These are phyloP conservation scores for Tympanuchus pallidicinctus DNA, from an alignment of 2,113 vertebrate genomes.

Conservation along the genomic window DNA sequence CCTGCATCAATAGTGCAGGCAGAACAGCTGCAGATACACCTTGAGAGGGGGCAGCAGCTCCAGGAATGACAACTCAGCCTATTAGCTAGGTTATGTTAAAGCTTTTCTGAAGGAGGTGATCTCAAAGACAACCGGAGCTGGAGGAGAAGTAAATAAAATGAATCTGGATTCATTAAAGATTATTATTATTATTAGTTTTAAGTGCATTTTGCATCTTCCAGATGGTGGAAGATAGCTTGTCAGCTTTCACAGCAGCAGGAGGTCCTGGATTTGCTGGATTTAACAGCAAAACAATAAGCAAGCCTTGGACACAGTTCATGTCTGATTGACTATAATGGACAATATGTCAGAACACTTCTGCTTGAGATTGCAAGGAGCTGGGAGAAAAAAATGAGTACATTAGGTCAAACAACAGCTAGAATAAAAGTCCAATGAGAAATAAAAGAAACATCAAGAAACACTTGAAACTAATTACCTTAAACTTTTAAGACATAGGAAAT, in stretches of 20 bases:
- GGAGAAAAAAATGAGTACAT: background rate
- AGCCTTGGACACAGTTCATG: background rate
- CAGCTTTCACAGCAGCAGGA: background rate
- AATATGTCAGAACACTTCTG: background rate
- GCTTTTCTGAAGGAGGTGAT: background rate
- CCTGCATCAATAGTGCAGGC: background rate
- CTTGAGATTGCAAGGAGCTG: background rate
- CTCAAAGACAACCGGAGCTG: background rate
- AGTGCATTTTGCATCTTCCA: background rate
- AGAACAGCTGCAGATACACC: background rate
- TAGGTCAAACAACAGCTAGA: background rate
- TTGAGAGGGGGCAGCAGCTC: background rate
- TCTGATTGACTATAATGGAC: background rate
- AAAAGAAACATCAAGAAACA: background rate
- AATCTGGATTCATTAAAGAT: background rate
- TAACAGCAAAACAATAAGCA: background rate
- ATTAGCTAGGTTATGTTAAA: background rate
- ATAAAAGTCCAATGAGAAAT: background rate
- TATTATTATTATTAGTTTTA: background rate
- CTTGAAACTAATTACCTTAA: background rate
- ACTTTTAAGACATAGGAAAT: background rate
- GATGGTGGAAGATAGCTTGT: background rate
- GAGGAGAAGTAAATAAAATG: background rate
- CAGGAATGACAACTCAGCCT: background rate
- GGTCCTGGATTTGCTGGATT: background rate